These are phyloP conservation scores for Eurytoma adleriae DNA, from an alignment of 2,888 invertebrate species.

Conservation along the genomic window DNA sequence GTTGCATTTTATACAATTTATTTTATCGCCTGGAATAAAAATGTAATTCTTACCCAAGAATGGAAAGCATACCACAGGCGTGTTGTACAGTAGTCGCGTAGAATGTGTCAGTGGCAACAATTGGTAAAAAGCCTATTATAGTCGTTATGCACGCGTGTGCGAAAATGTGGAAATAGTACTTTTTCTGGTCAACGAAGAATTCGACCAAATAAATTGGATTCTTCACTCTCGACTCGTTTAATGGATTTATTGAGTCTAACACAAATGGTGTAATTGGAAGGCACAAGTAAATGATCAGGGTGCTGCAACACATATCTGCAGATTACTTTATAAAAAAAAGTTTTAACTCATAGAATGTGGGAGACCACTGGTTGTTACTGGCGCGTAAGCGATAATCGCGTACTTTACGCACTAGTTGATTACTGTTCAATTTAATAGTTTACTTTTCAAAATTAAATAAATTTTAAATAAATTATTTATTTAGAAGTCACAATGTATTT, in stretches of 20 bases:
- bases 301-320: neutral
- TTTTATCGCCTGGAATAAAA: neutral
- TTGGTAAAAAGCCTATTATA: conserved; percentile 6
- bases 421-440: too few relatives aligned
- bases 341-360: too few relatives aligned
- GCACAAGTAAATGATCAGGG: neutral
- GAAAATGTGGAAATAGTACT: conserved; percentile 53
- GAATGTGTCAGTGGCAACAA: conserved; percentile 28
- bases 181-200: conserved; percentile 57
- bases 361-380: too few relatives aligned
- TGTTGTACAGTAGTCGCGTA: conserved; percentile 26
- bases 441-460: neutral
- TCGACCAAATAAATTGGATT: conserved; percentile 53
- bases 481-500: too few relatives aligned
- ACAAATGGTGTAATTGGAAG: conserved; percentile 49
- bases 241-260: conserved; percentile 51
- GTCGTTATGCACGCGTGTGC: conserved; percentile 32
- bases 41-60: conserved; percentile 22
- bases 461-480: too few relatives aligned
- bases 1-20: too few relatives aligned
- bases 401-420: too few relatives aligned
- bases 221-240: conserved; percentile 55
- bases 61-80: conserved; percentile 45
- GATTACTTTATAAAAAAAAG: neutral
- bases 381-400: too few relatives aligned